These are phyloP conservation scores for Brachyhypopomus gauderio DNA, from an alignment of 2,113 vertebrate species.

Conservation along the genomic window DNA sequence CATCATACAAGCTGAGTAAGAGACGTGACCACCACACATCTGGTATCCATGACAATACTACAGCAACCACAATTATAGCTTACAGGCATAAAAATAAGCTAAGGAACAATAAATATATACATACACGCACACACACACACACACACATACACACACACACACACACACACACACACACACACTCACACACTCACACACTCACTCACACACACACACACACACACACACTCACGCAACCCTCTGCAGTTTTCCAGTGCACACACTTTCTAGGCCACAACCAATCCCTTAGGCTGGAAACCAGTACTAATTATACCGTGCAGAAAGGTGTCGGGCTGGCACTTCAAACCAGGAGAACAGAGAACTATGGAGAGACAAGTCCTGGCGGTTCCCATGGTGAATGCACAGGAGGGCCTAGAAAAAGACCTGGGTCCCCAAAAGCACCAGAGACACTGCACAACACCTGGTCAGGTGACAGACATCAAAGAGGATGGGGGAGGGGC, in stretches of 20 bases:
- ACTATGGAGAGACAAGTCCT: slow-evolving; percentile 56
- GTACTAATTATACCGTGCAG: slow-evolving; percentile 70
- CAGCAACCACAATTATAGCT: slow-evolving; percentile 61
- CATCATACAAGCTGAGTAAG: slow-evolving; percentile 8
- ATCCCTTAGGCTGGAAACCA: slow-evolving; percentile 52
- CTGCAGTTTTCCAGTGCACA: slow-evolving; percentile 55
- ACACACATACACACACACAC: too few species aligned
- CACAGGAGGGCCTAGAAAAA: neutral
- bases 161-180: slow-evolving; percentile 21
- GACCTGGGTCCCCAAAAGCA: slow-evolving; percentile 28
- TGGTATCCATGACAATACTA: slow-evolving; percentile 55
- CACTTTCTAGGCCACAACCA: slow-evolving; percentile 68
- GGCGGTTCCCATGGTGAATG: slow-evolving; percentile 17
- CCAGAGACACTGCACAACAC: slow-evolving; percentile 28
- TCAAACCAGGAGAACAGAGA: slow-evolving; percentile 70
- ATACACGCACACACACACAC: slow-evolving; percentile 27
- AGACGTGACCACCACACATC: slow-evolving; percentile 14
- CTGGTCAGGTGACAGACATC: slow-evolving; percentile 28
- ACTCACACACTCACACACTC: slow-evolving; percentile 24
- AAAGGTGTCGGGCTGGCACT: slow-evolving; percentile 69
- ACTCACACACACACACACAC: slow-evolving; percentile 19
- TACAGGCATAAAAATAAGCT: slow-evolving; percentile 62
- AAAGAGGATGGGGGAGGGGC: neutral
- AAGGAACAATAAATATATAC: slow-evolving; percentile 36
- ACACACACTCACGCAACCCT: slow-evolving; percentile 34